Base-by-base conservation (phyloP, 2,888 invertebrate genomes). In the Drosophila mettleri region DNA sequence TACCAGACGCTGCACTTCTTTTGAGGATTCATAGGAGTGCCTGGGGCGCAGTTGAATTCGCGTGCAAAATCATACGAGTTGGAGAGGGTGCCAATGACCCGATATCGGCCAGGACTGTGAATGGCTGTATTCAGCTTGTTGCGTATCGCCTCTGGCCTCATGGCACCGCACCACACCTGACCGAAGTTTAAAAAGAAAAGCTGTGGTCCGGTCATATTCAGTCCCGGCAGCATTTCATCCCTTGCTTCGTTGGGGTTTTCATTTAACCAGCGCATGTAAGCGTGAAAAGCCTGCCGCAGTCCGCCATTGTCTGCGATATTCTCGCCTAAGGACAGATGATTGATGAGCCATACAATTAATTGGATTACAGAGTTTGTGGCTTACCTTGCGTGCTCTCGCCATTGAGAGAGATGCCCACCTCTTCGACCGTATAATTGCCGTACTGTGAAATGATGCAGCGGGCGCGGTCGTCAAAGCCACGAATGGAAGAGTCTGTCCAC, bases 251-350 rank as follows among this genome's bases (percentile, higher is more conserved):
- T 92, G 0, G 95, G 95, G 86, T 96, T 94, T 14, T 93, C 91
- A 39, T 92, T 90, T 12, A 96, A 92, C 96, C 97, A 97, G 75
- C 95, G 94, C 75, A 95, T 93, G 91, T 97, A 98, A 1, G 98
- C 97, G 90, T 96, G 93, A 80, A 96, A 98, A 0, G 98, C 96
- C 92, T 98, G 97, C 88, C 98, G 97, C 55, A 99, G 94, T 0
- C 98, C 98, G 0, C 98, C 98, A 90, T 98, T 98, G 91, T 99
- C 99, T 0, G 98, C 98, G 86, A 99, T 98, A 90, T 99, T 98
- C 92, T 98, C 98, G 49, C 90, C 90, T 90, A 48, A 6, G 6
- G 6, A 3, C 18, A 58, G 43, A 49, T 43, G 24, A 57, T n/a
- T 33, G 55, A 65, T 66, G 41, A 55, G 58, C 51, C 34, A 33